Conservation (phyloP, 2,888 invertebrate species). For the Caenorhabditis parvicauda region DNA sequence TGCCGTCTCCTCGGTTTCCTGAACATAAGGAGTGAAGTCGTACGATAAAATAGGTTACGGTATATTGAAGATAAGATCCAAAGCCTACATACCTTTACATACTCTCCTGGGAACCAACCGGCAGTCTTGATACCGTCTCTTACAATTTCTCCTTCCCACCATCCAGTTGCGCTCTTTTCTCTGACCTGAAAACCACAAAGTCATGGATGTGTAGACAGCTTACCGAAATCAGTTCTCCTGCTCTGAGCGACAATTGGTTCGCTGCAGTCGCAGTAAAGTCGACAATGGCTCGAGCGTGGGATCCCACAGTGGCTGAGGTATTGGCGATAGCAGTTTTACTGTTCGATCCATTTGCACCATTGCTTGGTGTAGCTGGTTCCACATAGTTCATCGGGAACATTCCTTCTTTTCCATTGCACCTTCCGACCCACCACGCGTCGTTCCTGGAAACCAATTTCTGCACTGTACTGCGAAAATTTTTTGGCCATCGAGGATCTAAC, state of each 20-base stretch:
- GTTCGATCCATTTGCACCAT: not conserved
- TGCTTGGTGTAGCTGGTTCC: conserved; percentile 29
- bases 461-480: not conserved
- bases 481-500: too few species aligned
- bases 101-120: conserved; percentile 99
- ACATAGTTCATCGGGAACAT: conserved; percentile 97
- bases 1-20: too few species aligned
- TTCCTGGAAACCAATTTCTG: conserved; percentile 78
- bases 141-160: conserved; percentile 98
- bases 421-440: conserved; percentile 94
- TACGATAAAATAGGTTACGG: too few species aligned
- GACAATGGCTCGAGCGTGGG: conserved; percentile 30
- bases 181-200: conserved; percentile 79
- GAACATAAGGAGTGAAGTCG: too few species aligned
- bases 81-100: conserved; percentile 88
- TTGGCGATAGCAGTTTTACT: not conserved
- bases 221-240: conserved; percentile 75
- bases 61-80: too few species aligned
- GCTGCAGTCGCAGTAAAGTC: conserved; percentile 74
- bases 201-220: too few species aligned
- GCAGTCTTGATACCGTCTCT: conserved; percentile 71
- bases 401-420: conserved; percentile 76
- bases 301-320: conserved; percentile 4
- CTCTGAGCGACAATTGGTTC: conserved; percentile 84
- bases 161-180: conserved; percentile 92